Conservation (phyloP, 1,140 invertebrate species). For the Venustaconcha ellipsiformis region DNA sequence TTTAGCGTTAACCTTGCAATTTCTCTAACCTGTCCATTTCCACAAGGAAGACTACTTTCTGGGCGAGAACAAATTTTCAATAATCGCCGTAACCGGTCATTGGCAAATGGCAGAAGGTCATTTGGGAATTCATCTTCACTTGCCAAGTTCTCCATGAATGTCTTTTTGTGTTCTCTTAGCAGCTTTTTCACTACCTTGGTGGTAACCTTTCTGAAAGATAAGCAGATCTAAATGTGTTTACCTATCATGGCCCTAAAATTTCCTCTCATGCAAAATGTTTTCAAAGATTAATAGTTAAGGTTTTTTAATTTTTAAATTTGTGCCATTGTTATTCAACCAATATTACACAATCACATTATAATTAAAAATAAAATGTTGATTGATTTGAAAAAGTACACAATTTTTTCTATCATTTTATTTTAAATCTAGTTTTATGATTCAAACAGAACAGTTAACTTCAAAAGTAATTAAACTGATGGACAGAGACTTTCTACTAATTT, state of each 20-base stretch:
- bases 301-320: neutral
- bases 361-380: neutral
- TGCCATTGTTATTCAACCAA: neutral
- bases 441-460: too few relatives aligned
- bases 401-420: too few relatives aligned
- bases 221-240: neutral
- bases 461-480: too few relatives aligned
- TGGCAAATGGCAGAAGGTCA: conserved; percentile 36
- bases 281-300: neutral
- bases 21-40: conserved; percentile 76
- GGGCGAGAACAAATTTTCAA: conserved; percentile 78
- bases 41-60: conserved; percentile 79
- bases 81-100: conserved; percentile 71
- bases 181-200: conserved; percentile 49
- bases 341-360: neutral
- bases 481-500: too few relatives aligned
- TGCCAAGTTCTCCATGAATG: conserved; percentile 32
- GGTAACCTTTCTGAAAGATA: conserved; percentile 59
- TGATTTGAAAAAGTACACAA: too few relatives aligned
- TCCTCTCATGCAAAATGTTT: neutral
- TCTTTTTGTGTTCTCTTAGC: conserved; percentile 51
- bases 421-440: too few relatives aligned
- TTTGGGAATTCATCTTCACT: conserved; percentile 38
- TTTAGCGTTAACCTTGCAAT: neutral
- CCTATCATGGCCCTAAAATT: too few relatives aligned